phyloP scores from a whole-genome alignment of 2,888 invertebrate genomes.

The Dastarcus helophoroides region DNA sequence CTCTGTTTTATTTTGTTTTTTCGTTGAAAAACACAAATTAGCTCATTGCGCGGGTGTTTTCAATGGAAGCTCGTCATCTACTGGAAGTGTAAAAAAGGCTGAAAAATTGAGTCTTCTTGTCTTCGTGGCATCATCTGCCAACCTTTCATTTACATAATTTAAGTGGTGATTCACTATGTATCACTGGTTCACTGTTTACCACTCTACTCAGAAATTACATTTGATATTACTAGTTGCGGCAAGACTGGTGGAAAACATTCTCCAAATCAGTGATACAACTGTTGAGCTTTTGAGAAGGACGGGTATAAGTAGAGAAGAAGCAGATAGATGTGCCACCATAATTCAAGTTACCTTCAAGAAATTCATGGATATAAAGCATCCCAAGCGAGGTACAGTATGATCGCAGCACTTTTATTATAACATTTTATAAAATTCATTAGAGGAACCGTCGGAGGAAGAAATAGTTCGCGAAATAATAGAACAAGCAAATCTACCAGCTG shows the following conservation, averaged over 20 bases:
- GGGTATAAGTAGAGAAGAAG: conserved; percentile 28
- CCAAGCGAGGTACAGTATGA: conserved; percentile 1
- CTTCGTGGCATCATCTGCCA: too few species aligned
- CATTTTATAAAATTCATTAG: conserved; percentile 3
- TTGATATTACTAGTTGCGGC: conserved; percentile 26
- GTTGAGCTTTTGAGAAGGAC: conserved; percentile 26
- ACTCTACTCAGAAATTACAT: too few species aligned
- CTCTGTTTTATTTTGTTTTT: too few species aligned
- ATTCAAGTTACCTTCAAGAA: conserved; percentile 28
- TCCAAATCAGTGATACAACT: conserved; percentile 29
- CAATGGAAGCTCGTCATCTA: too few species aligned
- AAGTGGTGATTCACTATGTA: too few species aligned
- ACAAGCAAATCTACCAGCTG: conserved; percentile 17
- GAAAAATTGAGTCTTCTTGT: too few species aligned
- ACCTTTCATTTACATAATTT: too few species aligned
- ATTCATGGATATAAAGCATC: conserved; percentile 16
- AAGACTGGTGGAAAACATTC: conserved; percentile 30
- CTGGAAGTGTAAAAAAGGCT: too few species aligned
- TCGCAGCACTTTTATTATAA: neutral
- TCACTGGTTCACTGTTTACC: too few species aligned
- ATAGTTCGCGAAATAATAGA: conserved; percentile 23
- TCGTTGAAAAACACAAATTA: too few species aligned
- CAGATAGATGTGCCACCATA: conserved; percentile 24
- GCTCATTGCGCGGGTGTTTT: too few species aligned
- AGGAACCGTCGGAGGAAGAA: conserved; percentile 15